Evolutionary conservation across 1,140 invertebrate species (phyloP).

Genomic region (Anastrepha ludens): DNA sequence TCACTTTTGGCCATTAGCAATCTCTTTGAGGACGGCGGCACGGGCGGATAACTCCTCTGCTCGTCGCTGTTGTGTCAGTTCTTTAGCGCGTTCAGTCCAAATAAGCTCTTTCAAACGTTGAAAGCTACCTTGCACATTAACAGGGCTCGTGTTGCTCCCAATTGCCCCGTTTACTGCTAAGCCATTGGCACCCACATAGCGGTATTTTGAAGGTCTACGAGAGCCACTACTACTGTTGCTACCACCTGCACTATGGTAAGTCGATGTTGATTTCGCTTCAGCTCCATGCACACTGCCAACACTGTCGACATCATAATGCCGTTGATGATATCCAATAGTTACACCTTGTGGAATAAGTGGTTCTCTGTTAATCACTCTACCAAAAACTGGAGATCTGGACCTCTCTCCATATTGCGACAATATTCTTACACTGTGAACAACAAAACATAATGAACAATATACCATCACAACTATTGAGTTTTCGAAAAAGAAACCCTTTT

Average conservation of each 20-base stretch:
- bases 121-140: constrained; percentile 79
- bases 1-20: constrained; percentile 75
- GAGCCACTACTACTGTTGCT: not conserved
- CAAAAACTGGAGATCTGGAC: constrained; percentile 77
- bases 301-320: constrained; percentile 23
- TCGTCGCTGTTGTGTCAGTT: constrained; percentile 79
- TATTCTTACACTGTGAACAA: constrained; percentile 61
- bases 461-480: too few species aligned
- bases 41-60: constrained; percentile 79
- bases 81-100: constrained; percentile 80
- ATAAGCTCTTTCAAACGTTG: constrained; percentile 80
- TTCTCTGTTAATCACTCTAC: constrained; percentile 79
- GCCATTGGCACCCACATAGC: constrained; percentile 64
- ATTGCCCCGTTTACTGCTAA: constrained; percentile 53
- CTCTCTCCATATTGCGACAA: constrained; percentile 59
- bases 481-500: too few species aligned
- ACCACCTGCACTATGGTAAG: not conserved
- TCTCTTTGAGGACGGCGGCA: constrained; percentile 77
- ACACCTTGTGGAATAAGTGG: constrained; percentile 66
- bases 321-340: constrained; percentile 60
- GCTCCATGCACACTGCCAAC: constrained; percentile 60
- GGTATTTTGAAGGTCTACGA: constrained; percentile 56
- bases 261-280: constrained; percentile 55
- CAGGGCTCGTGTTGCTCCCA: constrained; percentile 60
- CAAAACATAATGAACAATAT: not conserved